A percentile compares a stretch with the other conserved stretches of the same genome.
phyloP scores from a whole-genome alignment of 2,797 vertebrate species.

The Pipistrellus kuhlii region DNA sequence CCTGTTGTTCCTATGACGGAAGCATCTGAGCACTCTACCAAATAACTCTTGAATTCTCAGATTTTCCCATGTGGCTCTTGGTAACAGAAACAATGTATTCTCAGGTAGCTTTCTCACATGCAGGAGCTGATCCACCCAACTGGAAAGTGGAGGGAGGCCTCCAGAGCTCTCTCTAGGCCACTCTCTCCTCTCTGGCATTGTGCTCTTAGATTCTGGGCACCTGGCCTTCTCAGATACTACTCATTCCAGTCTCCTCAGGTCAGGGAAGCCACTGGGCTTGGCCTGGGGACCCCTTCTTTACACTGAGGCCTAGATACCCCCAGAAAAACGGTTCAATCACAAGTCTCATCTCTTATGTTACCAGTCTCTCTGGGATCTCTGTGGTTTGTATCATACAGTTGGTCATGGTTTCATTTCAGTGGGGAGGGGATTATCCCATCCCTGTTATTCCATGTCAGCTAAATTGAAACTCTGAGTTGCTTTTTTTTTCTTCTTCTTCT shows the following conservation, averaged over 20 bases:
- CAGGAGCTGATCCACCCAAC: not conserved
- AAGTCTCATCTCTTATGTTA: not conserved
- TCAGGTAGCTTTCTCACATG: not conserved
- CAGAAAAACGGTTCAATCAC: not conserved
- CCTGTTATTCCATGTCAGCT: not conserved
- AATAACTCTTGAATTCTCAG: not conserved
- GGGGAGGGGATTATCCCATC: not conserved
- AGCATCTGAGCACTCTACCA: not conserved
- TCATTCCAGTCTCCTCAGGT: not conserved
- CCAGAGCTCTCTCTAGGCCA: not conserved
- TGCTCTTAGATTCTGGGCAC: not conserved
- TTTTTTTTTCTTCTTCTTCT: not conserved
- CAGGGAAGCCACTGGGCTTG: not conserved
- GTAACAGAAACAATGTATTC: not conserved
- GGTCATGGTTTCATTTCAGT: not conserved
- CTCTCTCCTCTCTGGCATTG: not conserved
- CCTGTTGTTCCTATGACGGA: not conserved
- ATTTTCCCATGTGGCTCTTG: not conserved
- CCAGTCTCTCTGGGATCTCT: not conserved
- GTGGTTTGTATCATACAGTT: not conserved
- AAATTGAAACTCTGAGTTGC: not conserved
- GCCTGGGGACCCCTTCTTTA: not conserved
- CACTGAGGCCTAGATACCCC: not conserved
- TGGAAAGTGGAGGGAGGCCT: accelerated
- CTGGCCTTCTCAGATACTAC: not conserved